Evolutionary conservation across 1,140 invertebrate species (phyloP).

Genomic region (Drosophila bocqueti): DNA sequence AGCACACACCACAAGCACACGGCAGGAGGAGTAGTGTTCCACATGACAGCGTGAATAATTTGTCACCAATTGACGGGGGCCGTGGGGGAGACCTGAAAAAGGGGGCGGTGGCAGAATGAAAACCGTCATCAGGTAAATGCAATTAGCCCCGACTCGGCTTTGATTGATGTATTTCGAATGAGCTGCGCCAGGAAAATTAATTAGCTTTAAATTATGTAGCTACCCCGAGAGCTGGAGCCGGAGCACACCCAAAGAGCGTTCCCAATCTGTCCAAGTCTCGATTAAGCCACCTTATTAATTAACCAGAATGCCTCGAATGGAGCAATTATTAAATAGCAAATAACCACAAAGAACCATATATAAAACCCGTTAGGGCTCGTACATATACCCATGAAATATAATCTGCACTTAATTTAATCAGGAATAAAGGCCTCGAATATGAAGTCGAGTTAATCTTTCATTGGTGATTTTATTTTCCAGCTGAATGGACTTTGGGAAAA

Average conservation of each 20-base stretch:
- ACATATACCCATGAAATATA: neutral
- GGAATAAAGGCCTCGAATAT: neutral
- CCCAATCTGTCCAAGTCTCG: conserved; percentile 1
- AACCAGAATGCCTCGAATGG: conserved; percentile 25
- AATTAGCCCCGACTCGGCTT: conserved; percentile 45
- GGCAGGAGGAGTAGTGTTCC: conserved; percentile 27
- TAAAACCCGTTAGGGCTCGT: neutral
- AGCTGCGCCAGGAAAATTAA: conserved; percentile 61
- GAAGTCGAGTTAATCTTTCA: conserved; percentile 1
- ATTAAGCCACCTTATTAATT: conserved; percentile 42
- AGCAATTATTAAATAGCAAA: conserved; percentile 32
- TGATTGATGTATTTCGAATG: conserved; percentile 65
- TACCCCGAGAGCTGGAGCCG: conserved; percentile 10
- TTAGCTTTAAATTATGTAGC: conserved; percentile 62
- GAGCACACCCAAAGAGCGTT: conserved; percentile 17
- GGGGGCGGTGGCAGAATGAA: conserved; percentile 40
- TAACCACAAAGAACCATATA: neutral
- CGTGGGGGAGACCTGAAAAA: neutral
- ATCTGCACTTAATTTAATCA: neutral
- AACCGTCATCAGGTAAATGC: conserved; percentile 65
- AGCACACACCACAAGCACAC: conserved; percentile 8
- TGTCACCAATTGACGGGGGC: conserved; percentile 50
- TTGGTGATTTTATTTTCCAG: conserved; percentile 16
- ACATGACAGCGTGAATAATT: conserved; percentile 60
- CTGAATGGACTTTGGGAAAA: conserved; percentile 1